These are phyloP conservation scores for Chloromyia formosa DNA, from an alignment of 2,888 invertebrate genomes.

Conservation along the genomic window DNA sequence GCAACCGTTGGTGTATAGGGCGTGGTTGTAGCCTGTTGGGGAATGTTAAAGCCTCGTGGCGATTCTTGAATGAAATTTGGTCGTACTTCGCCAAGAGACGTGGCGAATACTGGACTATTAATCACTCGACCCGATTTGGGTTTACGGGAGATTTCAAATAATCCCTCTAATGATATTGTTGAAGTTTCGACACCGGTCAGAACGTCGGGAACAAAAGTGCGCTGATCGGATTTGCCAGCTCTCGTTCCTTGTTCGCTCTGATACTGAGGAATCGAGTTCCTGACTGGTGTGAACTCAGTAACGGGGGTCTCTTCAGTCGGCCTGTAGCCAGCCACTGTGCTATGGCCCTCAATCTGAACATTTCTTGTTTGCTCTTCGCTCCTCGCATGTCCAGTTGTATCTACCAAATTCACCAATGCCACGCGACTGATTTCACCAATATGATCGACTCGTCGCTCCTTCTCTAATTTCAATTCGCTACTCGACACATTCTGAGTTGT, in stretches of 20 bases:
- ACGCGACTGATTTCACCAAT: slow-evolving; percentile 76
- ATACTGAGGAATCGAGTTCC: slow-evolving; percentile 53
- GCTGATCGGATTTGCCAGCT: neutral
- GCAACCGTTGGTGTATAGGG: slow-evolving; percentile 50
- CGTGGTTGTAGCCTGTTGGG: slow-evolving; percentile 9
- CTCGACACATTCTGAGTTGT: slow-evolving; percentile 58
- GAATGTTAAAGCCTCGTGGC: neutral
- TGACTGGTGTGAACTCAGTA: slow-evolving; percentile 53
- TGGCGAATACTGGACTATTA: slow-evolving; percentile 63
- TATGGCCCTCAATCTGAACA: slow-evolving; percentile 61
- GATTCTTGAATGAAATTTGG: neutral
- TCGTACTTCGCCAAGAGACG: slow-evolving; percentile 59
- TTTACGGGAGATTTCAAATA: slow-evolving; percentile 69
- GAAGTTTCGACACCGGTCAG: slow-evolving; percentile 68
- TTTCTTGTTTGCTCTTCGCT: slow-evolving; percentile 54
- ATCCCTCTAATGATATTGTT: slow-evolving; percentile 73
- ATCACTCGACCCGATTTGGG: slow-evolving; percentile 54
- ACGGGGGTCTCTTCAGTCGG: slow-evolving; percentile 56
- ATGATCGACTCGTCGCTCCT: slow-evolving; percentile 70
- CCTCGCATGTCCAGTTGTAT: slow-evolving; percentile 53
- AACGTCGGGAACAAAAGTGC: slow-evolving; percentile 56
- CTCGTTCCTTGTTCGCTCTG: neutral
- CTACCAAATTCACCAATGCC: slow-evolving; percentile 74
- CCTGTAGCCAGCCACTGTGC: slow-evolving; percentile 63
- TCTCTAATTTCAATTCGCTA: slow-evolving; percentile 68